Conservation (phyloP, 2,113 vertebrate species). For the Bombycilla garrulus region DNA sequence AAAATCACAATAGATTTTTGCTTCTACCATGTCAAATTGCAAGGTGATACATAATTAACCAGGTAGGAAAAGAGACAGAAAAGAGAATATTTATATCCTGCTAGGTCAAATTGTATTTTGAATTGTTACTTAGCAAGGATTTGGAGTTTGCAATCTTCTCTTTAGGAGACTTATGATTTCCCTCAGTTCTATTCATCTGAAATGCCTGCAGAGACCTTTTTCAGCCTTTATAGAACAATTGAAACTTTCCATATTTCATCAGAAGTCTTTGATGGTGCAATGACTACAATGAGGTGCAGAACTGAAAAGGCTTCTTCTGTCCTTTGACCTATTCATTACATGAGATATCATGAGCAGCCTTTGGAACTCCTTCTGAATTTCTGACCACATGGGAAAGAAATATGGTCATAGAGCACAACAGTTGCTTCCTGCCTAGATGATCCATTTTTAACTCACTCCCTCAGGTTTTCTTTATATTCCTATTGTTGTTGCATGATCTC, state of each 20-base stretch:
- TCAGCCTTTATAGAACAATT: slow-evolving; percentile 23
- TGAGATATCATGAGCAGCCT: neutral
- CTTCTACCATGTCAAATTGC: neutral
- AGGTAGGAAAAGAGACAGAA: slow-evolving; percentile 12
- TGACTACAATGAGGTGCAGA: slow-evolving; percentile 10
- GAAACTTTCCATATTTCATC: slow-evolving; percentile 1
- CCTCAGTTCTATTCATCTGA: slow-evolving; percentile 15
- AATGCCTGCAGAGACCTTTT: slow-evolving; percentile 29
- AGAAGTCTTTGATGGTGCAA: neutral
- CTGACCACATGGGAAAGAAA: neutral
- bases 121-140: neutral
- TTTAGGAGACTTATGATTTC: neutral
- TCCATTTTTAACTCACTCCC: neutral
- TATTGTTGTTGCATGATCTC: neutral
- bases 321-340: slow-evolving; percentile 18
- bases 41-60: slow-evolving; percentile 28
- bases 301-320: slow-evolving; percentile 11
- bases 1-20: slow-evolving; percentile 1
- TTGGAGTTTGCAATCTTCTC: neutral
- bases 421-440: neutral
- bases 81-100: slow-evolving; percentile 24
- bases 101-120: neutral
- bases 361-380: slow-evolving; percentile 41
- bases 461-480: neutral
- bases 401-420: neutral